Evolutionary conservation across 2,888 invertebrate species (phyloP), one percentile per base, ranked within the genome.

Genomic region (Nomada ferruginata): DNA sequence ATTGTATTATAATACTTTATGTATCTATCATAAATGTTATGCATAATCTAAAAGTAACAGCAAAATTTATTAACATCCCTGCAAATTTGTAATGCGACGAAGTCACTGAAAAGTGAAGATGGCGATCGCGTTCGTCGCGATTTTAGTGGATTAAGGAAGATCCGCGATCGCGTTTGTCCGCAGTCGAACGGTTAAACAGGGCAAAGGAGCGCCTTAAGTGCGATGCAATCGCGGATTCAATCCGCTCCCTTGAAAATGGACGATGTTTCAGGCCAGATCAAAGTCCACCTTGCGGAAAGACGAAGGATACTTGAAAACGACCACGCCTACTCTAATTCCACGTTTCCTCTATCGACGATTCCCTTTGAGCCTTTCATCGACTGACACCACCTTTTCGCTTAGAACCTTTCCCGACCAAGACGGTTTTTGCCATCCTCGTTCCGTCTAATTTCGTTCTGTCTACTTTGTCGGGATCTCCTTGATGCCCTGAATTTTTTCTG

Each of bases 261-360:
- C 63, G 52, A 59, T 84, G 75, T 80, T 79, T 76, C 72, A 64
- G 23, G 52, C 60, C 69, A 74, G 82, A 82, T 87, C 76, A 85
- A 85, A 87, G 77, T 60, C 36, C 70, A 61, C n/a, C 59, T 52
- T 59, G 64, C 73, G 68, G 74, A 78, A 61, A 74, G 73, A 74
- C 55, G 74, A 60, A 70, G 63, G 74, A 84, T 74, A 79, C 69
- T 73, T 57, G 76, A 74, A 64, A 80, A 87, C 68, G 82, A 55
- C 84, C 85, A 85, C 85, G 65, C 85, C 80, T 77, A 79, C 68
- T 72, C 74, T 86, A 86, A 84, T 86, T 84, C 77, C 81, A 52
- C 36, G 80, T 63, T 74, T 82, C 75, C 75, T 68, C 82, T 70
- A 77, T 76, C 80, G 75, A 76, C 72, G 80, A 72, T 76, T 85